phyloP scores from a whole-genome alignment of 2,888 invertebrate genomes.

The Allacma fusca region DNA sequence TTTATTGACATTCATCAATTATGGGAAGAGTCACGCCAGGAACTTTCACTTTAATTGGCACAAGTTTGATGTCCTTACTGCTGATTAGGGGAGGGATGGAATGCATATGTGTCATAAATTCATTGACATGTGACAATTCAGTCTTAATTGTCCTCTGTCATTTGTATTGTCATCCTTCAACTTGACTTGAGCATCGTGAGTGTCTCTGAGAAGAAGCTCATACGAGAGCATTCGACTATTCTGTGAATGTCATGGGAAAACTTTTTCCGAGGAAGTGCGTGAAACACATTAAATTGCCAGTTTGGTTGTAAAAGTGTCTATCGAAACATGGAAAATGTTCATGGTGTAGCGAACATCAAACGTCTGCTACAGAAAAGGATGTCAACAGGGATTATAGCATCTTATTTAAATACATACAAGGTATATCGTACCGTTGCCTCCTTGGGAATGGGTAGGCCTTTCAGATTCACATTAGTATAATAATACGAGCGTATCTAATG shows the following conservation, averaged over 20 bases:
- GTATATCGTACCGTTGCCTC: not conserved
- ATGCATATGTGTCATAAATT: not conserved
- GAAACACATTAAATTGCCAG: not conserved
- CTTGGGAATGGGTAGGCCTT: not conserved
- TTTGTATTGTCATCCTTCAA: too few species aligned
- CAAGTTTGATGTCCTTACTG: not conserved
- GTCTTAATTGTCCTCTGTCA: too few species aligned
- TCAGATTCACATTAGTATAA: constrained; percentile 1
- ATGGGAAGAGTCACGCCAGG: not conserved
- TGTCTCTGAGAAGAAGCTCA: not conserved
- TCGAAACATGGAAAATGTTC: not conserved
- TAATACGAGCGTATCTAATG: constrained; percentile 12
- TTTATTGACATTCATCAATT: constrained; percentile 5
- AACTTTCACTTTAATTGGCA: constrained; percentile 7
- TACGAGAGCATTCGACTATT: not conserved
- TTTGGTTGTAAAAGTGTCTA: not conserved
- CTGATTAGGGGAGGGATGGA: not conserved
- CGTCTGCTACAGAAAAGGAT: not conserved
- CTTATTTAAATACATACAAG: not conserved
- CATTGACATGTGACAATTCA: not conserved
- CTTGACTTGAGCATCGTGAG: not conserved
- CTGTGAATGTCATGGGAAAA: not conserved
- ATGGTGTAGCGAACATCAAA: not conserved
- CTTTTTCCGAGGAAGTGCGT: constrained; percentile 6
- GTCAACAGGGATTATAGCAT: not conserved